A percentile compares a stretch with the other conserved stretches of the same genome.
Conservation (phyloP, 2,113 vertebrate genomes). For the Neogobius melanostomus region DNA sequence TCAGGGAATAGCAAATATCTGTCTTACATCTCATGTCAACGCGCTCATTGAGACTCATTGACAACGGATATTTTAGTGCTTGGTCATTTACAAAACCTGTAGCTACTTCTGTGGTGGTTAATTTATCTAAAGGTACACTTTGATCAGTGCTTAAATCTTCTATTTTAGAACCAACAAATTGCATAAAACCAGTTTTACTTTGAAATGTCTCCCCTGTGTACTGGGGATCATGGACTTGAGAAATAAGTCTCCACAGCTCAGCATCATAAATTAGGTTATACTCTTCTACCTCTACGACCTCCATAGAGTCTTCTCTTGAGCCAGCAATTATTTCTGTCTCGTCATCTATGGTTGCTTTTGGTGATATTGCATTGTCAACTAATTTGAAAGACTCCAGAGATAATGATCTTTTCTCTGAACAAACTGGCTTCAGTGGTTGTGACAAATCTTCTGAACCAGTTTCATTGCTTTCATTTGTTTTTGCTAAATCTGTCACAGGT, state of each 20-base stretch:
- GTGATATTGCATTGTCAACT: not conserved
- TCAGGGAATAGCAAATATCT: constrained; percentile 22
- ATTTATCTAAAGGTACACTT: constrained; percentile 1
- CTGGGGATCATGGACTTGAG: constrained; percentile 66
- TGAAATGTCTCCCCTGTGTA: constrained; percentile 64
- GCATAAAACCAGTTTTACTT: constrained; percentile 55
- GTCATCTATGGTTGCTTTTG: not conserved
- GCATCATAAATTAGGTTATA: constrained; percentile 54
- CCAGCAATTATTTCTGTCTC: constrained; percentile 4
- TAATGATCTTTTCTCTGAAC: not conserved
- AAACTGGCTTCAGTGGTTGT: constrained; percentile 24
- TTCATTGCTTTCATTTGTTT: constrained; percentile 12
- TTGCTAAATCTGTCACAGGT: constrained; percentile 33
- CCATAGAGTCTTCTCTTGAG: constrained; percentile 14
- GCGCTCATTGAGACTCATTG: constrained; percentile 3
- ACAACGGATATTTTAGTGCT: constrained; percentile 22
- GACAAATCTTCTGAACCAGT: constrained; percentile 13
- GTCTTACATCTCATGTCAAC: constrained; percentile 8
- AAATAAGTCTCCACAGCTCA: constrained; percentile 54
- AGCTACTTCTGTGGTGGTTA: constrained; percentile 1
- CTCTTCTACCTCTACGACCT: constrained; percentile 23
- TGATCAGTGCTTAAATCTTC: constrained; percentile 21
- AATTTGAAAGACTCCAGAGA: not conserved
- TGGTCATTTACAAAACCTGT: not conserved
- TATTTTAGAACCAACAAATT: constrained; percentile 38